Evolutionary conservation across 2,888 invertebrate species (phyloP).

Genomic region (Hipparchia semele): DNA sequence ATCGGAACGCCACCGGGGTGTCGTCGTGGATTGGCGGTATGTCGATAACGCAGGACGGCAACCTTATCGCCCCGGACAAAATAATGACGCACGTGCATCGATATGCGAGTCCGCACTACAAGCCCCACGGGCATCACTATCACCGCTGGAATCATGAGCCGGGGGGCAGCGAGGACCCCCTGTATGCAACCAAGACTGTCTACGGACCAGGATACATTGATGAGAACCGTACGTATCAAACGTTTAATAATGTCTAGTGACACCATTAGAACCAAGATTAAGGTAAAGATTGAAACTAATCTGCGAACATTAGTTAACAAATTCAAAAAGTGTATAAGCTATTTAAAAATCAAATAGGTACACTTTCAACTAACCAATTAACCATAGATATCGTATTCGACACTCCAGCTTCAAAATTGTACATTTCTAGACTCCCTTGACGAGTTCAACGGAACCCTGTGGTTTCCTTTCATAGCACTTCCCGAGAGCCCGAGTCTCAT

Average conservation of each 20-base stretch:
- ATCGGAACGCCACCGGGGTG: slow-evolving; percentile 72
- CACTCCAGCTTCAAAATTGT: slow-evolving; percentile 69
- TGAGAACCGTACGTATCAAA: slow-evolving; percentile 80
- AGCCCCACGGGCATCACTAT: slow-evolving; percentile 77
- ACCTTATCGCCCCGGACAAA: slow-evolving; percentile 80
- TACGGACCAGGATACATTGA: slow-evolving; percentile 80
- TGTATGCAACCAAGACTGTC: slow-evolving; percentile 83
- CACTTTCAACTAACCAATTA: slow-evolving; percentile 62
- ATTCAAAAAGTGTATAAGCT: background rate
- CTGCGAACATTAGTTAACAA: slow-evolving; percentile 12
- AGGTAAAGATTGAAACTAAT: background rate
- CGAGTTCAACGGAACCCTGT: slow-evolving; percentile 43
- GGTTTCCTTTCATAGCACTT: slow-evolving; percentile 42
- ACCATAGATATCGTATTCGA: slow-evolving; percentile 82
- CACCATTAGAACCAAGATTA: slow-evolving; percentile 37
- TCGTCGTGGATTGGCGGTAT: slow-evolving; percentile 81
- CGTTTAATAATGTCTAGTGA: slow-evolving; percentile 55
- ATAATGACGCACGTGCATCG: slow-evolving; percentile 79
- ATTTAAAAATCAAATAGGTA: slow-evolving; percentile 48
- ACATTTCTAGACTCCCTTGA: slow-evolving; percentile 56
- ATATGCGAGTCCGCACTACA: slow-evolving; percentile 80
- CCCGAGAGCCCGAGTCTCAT: slow-evolving; percentile 41
- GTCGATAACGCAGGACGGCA: slow-evolving; percentile 80
- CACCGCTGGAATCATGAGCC: slow-evolving; percentile 80
- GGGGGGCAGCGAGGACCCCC: slow-evolving; percentile 78